Evolutionary conservation across 2,888 invertebrate genomes (phyloP), one percentile per base, ranked within the genome.

Genomic region (Pristionchus japonicus): DNA sequence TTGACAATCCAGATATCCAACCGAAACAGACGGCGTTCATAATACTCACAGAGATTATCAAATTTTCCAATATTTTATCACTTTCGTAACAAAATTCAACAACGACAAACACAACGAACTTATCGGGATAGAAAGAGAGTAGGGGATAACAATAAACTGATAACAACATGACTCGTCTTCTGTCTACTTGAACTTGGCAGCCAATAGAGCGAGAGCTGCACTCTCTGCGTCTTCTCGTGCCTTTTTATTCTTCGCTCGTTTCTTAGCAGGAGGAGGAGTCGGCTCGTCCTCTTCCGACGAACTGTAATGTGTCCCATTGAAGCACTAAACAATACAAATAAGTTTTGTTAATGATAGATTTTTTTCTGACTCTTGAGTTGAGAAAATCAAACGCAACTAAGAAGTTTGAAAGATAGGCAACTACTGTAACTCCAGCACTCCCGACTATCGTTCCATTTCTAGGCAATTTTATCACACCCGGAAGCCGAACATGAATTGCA

Each of bases 141-240:
- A 37, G 80, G 43, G 64, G 9, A 31, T 85, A 74, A 74, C 86
- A 74, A 83, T 47, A 86, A 87, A 88, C 70, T 23, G 88, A 90
- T 61, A 90, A 88, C 87, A 92, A 89, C 80, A 90, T 70, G 67
- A 49, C 88, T 87, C 49, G 13, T 27, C 27, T 13, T 80, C 47
- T 80, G 20, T 43, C 43, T 77, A 77, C 34, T 47, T 74, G 77
- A 74, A 88, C 49, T 88, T 88, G 34, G 89, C 89, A 23, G 74
- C 88, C 47, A 92, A 87, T 85, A 92, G 61, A 20, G 90, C 91
- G 52, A 93, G 85, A 15, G 92, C 92, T 43, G 91, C 88, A 67
- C 90, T 89, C 74, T 93, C 93, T 31, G 90, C 89, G 37, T 90
- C 89, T 27, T 87, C 89, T 4, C 89, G 74, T 34, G 67, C 31